Evolutionary conservation across 2,113 vertebrate genomes (phyloP), one percentile per base, ranked within the genome.

Genomic region (Prunella himalayana): DNA sequence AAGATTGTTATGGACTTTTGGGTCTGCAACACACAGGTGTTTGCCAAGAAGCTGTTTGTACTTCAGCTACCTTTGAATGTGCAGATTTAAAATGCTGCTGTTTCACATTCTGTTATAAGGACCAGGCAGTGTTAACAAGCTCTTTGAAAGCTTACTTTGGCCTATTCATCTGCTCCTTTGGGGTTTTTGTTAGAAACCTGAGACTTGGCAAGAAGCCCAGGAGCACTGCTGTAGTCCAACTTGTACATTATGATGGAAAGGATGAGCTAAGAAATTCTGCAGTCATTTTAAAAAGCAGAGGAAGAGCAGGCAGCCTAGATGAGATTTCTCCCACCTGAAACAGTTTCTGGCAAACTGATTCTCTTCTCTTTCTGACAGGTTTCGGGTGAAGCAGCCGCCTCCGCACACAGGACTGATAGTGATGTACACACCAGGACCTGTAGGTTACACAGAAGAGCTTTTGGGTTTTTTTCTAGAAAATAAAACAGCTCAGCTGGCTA

Each of bases 321-420:
- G 10, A 24, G 47, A 41, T 39, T 69, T 65, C 64, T 71, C 65
- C 78, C 70, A 30, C 53, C 37, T 65, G 30, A 53, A 57, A 65
- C 17, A 21, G 41, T 44, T 77, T 45, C 68, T 80, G 56, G 10
- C 15, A 59, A 69, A 71, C 54, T 91, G 63, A 88, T n/a, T 57
- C 17, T 84, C 42, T 76, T 88, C 71, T 63, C 64, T 95, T 65
- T 81, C 78, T 78, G 54, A 41, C 96, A 99, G 99, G 94, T 99
- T 99, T 97, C 97, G 95, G 14, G 98, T 99, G 91, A 99, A 99
- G 80, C 99, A 98, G 85, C 99, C 99, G 16, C 97, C 98, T 76
- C 95, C 96, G 1, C 86, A 95, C 82, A 99, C 98, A 15, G 99
- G 99, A 86, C 95, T 99, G 37, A 98, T 97, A 71, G 98, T 99